phyloP scores from a whole-genome alignment of 1,140 invertebrate genomes.

The Goniozus legneri region DNA sequence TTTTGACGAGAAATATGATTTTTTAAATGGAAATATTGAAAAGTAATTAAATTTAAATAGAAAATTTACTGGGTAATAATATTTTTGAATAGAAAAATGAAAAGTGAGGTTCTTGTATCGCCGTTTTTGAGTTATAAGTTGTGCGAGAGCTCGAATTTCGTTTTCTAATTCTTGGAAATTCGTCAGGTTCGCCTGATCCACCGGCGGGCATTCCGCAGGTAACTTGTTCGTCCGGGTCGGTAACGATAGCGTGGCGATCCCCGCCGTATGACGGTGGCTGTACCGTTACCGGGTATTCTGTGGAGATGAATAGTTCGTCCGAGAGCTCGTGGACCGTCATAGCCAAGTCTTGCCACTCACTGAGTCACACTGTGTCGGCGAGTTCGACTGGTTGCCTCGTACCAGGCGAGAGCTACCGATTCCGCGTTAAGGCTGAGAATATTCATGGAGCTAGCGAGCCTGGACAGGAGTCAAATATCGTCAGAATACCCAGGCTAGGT shows the following conservation, averaged over 20 bases:
- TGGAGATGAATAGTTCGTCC: slow-evolving; percentile 66
- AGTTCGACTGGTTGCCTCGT: slow-evolving; percentile 37
- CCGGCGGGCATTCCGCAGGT: slow-evolving; percentile 67
- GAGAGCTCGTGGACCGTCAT: slow-evolving; percentile 59
- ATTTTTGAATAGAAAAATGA: no score
- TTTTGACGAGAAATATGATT: no score
- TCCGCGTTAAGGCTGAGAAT: slow-evolving; percentile 75
- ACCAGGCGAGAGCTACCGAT: slow-evolving; percentile 62
- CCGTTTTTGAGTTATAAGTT: no score
- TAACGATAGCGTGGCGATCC: slow-evolving; percentile 74
- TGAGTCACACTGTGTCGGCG: slow-evolving; percentile 59
- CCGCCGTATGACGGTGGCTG: slow-evolving; percentile 83
- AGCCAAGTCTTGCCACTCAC: slow-evolving; percentile 61
- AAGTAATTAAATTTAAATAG: no score
- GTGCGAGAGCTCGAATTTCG: no score
- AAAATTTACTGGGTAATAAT: no score
- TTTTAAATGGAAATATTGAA: no score
- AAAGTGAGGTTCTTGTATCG: no score
- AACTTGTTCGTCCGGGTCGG: slow-evolving; percentile 39
- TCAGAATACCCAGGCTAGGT: slow-evolving; percentile 46
- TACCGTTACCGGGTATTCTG: slow-evolving; percentile 75
- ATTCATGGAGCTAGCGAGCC: slow-evolving; percentile 74
- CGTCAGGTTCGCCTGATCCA: slow-evolving; percentile 73
- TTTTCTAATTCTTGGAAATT: no score
- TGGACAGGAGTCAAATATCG: slow-evolving; percentile 56